Evolutionary conservation across 2,888 invertebrate genomes (phyloP).

Genomic region (Machimus atricapillus): DNA sequence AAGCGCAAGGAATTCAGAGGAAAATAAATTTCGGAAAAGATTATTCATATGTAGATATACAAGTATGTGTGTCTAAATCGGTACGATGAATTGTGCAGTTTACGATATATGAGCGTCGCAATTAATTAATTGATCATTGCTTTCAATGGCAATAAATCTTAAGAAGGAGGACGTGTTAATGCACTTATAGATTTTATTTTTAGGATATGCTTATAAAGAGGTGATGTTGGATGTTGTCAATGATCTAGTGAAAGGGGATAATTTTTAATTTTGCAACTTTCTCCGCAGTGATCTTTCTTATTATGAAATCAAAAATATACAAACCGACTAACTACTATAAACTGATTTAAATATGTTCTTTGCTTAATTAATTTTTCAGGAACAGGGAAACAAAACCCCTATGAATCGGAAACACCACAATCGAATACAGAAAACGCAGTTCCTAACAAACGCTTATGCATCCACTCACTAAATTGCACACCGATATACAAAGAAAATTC

Average conservation of each 20-base stretch:
- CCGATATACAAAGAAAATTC: not conserved
- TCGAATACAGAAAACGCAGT: not conserved
- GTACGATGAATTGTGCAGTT: not conserved
- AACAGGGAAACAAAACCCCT: not conserved
- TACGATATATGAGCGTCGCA: not conserved
- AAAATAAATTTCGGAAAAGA: not conserved
- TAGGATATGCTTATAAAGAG: not conserved
- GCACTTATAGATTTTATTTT: not conserved
- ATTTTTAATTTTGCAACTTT: not conserved
- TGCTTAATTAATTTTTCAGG: not conserved
- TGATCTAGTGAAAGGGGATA: not conserved
- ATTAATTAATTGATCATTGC: not conserved
- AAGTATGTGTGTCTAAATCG: not conserved
- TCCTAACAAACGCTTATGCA: not conserved
- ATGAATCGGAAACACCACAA: not conserved
- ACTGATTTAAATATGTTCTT: not conserved
- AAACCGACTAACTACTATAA: not conserved
- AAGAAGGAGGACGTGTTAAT: not conserved
- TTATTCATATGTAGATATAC: not conserved
- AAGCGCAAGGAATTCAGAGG: not conserved
- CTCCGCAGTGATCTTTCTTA: not conserved
- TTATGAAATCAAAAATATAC: not conserved
- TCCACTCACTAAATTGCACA: not conserved
- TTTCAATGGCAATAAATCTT: not conserved
- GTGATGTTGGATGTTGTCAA: not conserved